Base-by-base conservation (phyloP, 2,888 invertebrate species). In the Cordilura impudica region DNA sequence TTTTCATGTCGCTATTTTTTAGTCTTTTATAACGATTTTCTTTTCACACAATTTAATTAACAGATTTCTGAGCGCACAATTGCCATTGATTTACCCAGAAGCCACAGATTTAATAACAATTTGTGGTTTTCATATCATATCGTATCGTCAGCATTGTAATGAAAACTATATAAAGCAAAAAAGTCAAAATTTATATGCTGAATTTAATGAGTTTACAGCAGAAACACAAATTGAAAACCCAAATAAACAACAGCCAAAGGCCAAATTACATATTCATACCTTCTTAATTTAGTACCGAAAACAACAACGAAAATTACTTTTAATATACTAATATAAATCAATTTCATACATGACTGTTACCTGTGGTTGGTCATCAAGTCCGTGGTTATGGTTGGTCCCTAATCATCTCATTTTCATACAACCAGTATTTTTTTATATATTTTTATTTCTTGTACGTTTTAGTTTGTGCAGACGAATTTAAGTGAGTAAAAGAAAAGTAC, bases 201-300 rank as follows among this genome's bases (percentile, higher is more conserved):
- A 2, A 21, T n/a, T 23, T 23, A 8, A 23, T 14, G 6, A 23
- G 21, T 1, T 23, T 26, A 26, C 26, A 26, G 4, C 12, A 39
- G n/a, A 39, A n/a, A 12, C n/a, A n/a, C n/a, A 39, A 39, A 39
- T 39, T 39, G 35, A 39, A 39, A 39, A 39, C 35, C n/a, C 35
- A 39, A 39, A 39, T 39, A 51, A 65, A 51, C 21, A 58, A 51
- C 10, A 19, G 43, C 51, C 53, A 45, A 45, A 71, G 16, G 61
- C 21, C 21, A 71, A 31, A 43, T 45, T 35, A 35, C 35, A 35
- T 35, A 39, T 26, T 26, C 26, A 26, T 39, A 4, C n/a, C 12
- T n/a, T n/a, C n/a, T 39, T 39, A n/a, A 39, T 12, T n/a, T 39
- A 39, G n/a, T n/a, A 39, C 35, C 4, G n/a, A 39, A 39, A 39